Evolutionary conservation across 2,797 vertebrate genomes (phyloP).

Genomic region (Myotis pilosus): DNA sequence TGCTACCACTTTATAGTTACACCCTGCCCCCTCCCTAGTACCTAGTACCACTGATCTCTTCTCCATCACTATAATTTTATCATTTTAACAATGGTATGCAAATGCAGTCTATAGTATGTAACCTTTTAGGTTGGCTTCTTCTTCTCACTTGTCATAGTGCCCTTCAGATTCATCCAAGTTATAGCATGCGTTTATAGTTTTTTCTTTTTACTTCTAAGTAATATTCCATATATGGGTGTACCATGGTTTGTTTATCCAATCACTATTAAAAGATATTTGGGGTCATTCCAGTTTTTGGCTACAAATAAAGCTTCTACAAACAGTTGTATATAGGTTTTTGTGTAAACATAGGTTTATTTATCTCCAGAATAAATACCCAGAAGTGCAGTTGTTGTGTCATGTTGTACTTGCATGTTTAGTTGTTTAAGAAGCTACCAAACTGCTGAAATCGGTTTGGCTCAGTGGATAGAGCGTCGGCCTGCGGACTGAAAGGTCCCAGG

Average conservation of each 20-base stretch:
- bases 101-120: not conserved
- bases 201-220: slow-evolving; percentile 19
- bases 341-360: not conserved
- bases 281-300: not conserved
- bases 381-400: not conserved
- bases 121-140: not conserved
- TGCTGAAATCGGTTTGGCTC: too few relatives aligned
- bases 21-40: not conserved
- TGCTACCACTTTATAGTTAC: not conserved
- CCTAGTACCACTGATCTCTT: not conserved
- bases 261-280: not conserved
- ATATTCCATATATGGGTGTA: not conserved
- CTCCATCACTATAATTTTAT: slow-evolving; percentile 3
- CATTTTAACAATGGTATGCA: not conserved
- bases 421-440: not conserved
- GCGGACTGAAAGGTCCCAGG: too few relatives aligned
- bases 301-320: not conserved
- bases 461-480: too few relatives aligned
- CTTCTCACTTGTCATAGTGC: not conserved
- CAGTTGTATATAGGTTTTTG: not conserved
- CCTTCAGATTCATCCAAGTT: not conserved
- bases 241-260: not conserved
- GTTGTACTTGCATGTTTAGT: not conserved
- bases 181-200: not conserved
- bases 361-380: not conserved